Evolutionary conservation across 2,888 invertebrate genomes (phyloP).

Genomic region (Aradus depressus): DNA sequence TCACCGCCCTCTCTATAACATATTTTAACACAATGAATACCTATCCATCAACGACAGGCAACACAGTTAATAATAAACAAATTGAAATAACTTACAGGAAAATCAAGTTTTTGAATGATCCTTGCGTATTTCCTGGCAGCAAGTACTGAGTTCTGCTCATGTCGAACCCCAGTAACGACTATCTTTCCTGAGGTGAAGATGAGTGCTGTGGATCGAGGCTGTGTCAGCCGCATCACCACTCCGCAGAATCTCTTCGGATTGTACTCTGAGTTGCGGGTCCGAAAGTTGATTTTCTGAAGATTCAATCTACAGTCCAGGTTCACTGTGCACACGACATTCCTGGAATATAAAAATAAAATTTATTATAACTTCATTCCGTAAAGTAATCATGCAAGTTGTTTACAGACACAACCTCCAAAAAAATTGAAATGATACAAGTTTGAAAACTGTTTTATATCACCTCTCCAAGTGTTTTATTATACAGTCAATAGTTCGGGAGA

Average conservation of each 20-base stretch:
- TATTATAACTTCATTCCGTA: no score
- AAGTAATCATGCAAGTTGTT: no score
- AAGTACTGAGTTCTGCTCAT: constrained; percentile 62
- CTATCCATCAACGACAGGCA: not conserved
- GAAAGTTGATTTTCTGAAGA: constrained; percentile 60
- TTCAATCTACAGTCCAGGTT: constrained; percentile 60
- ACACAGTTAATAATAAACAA: not conserved
- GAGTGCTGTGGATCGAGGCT: constrained; percentile 62
- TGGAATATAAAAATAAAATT: constrained; percentile 41
- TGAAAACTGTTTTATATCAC: no score
- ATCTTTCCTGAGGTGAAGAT: constrained; percentile 73
- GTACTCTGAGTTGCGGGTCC: constrained; percentile 72
- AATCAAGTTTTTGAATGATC: constrained; percentile 70
- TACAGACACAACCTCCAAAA: no score
- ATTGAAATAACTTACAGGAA: constrained; percentile 45
- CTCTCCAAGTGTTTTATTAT: no score
- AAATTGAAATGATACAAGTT: no score
- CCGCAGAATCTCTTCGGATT: constrained; percentile 73
- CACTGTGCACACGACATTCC: constrained; percentile 73
- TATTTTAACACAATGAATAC: not conserved
- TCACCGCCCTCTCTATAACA: not conserved
- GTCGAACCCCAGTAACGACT: constrained; percentile 68
- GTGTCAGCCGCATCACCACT: constrained; percentile 69
- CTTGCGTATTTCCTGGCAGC: constrained; percentile 71
- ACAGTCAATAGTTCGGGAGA: no score